Conservation (phyloP, 2,888 invertebrate species). For the Steinernema hermaphroditum region DNA sequence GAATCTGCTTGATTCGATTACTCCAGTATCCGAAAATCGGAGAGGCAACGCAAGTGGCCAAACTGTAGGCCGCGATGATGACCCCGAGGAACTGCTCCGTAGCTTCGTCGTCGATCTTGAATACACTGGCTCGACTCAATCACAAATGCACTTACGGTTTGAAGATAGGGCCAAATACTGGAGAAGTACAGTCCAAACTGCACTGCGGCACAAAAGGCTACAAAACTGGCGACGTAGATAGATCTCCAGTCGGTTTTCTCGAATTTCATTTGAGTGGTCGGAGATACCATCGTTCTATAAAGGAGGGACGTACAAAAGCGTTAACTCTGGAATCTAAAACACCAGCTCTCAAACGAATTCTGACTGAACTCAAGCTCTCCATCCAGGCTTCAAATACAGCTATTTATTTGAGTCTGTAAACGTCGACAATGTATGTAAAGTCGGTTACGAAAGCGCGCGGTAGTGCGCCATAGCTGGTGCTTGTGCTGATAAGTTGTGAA, state of each 20-base stretch:
- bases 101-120: constrained; percentile 35
- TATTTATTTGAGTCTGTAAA: too few species aligned
- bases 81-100: constrained; percentile 49
- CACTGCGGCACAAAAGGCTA: constrained; percentile 36
- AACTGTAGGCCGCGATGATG: constrained; percentile 48
- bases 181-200: constrained; percentile 38
- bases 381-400: too few species aligned
- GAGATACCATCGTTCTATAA: too few species aligned
- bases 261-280: too few species aligned
- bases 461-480: too few species aligned
- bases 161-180: constrained; percentile 35
- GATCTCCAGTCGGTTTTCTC: constrained; percentile 46
- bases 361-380: too few species aligned
- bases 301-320: too few species aligned
- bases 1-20: constrained; percentile 47
- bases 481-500: too few species aligned
- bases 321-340: too few species aligned
- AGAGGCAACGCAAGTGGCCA: constrained; percentile 47
- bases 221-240: constrained; percentile 36
- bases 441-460: too few species aligned
- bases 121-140: not conserved
- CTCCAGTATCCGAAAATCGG: constrained; percentile 48
- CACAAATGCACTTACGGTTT: constrained; percentile 35
- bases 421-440: too few species aligned
- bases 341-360: too few species aligned